Conservation (phyloP, 2,113 vertebrate genomes). For the Toxotes chatareus region DNA sequence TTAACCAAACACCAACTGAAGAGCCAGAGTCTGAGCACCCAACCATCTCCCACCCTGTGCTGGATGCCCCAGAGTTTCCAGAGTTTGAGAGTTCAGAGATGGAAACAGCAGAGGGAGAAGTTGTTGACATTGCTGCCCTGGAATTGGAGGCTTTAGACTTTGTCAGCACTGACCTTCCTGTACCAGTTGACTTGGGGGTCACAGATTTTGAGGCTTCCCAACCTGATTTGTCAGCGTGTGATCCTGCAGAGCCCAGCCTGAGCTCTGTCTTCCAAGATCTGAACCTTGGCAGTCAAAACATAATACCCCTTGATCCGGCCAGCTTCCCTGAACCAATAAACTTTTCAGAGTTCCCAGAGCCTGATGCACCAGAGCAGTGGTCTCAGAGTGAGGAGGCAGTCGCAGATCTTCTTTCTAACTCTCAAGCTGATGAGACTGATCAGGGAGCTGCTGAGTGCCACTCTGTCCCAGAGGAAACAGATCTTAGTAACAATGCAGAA, state of each 20-base stretch:
- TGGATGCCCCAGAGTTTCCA: constrained; percentile 74
- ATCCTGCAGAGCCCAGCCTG: constrained; percentile 20
- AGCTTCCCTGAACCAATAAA: constrained; percentile 63
- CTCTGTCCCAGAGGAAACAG: constrained; percentile 39
- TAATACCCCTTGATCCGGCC: constrained; percentile 61
- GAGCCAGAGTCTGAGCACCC: constrained; percentile 25
- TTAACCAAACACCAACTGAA: constrained; percentile 15
- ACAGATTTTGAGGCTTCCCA: constrained; percentile 19
- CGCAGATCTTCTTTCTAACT: constrained; percentile 4
- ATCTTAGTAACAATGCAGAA: constrained; percentile 13
- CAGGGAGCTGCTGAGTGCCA: constrained; percentile 47
- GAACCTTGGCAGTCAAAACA: constrained; percentile 55
- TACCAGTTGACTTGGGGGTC: background rate
- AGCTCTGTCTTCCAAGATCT: constrained; percentile 39
- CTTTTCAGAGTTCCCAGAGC: constrained; percentile 56
- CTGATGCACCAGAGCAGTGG: constrained; percentile 34
- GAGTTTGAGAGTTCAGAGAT: constrained; percentile 74
- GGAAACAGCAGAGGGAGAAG: constrained; percentile 49
- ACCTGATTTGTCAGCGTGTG: constrained; percentile 30
- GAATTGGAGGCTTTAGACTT: constrained; percentile 67
- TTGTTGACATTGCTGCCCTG: constrained; percentile 65
- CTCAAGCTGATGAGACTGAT: constrained; percentile 47
- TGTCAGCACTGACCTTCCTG: constrained; percentile 19
- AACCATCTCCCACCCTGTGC: constrained; percentile 32
- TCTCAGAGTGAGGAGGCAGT: constrained; percentile 41